phyloP scores from a whole-genome alignment of 2,797 vertebrate genomes.

The Sparus aurata region DNA sequence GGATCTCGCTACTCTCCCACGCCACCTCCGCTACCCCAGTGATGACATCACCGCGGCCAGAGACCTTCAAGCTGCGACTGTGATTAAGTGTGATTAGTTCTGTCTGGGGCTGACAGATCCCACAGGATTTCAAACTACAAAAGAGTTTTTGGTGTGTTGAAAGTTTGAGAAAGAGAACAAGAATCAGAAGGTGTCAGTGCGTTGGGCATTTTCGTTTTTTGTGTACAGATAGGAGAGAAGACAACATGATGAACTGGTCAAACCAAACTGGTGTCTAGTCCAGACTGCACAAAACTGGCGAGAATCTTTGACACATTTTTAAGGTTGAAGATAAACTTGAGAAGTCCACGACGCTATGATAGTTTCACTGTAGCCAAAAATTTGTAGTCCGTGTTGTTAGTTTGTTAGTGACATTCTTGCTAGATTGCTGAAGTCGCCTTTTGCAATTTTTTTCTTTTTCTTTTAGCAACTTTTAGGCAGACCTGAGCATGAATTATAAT shows the following conservation, averaged over 20 bases:
- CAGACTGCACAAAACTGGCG: no score
- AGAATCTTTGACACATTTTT: no score
- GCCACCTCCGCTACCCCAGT: conserved; percentile 71
- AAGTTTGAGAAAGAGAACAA: conserved; percentile 62
- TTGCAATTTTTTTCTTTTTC: no score
- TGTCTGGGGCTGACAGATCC: conserved; percentile 74
- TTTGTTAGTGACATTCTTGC: no score
- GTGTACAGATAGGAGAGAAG: neutral
- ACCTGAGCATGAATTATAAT: no score
- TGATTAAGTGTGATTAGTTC: conserved; percentile 82
- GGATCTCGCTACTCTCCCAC: conserved; percentile 82
- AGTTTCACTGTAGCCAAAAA: no score
- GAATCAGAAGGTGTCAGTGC: conserved; percentile 38
- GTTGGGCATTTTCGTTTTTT: conserved; percentile 28
- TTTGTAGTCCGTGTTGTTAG: no score
- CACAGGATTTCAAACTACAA: conserved; percentile 59
- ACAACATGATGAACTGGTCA: neutral
- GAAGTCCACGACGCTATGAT: no score
- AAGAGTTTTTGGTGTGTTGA: conserved; percentile 48
- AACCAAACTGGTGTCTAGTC: no score
- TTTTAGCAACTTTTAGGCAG: no score
- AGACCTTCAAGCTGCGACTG: conserved; percentile 74
- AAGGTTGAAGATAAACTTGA: no score
- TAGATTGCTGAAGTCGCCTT: no score
- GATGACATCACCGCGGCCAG: conserved; percentile 81